These are phyloP conservation scores for Caenorhabditis auriculariae DNA, from an alignment of 2,888 invertebrate species.

Conservation along the genomic window DNA sequence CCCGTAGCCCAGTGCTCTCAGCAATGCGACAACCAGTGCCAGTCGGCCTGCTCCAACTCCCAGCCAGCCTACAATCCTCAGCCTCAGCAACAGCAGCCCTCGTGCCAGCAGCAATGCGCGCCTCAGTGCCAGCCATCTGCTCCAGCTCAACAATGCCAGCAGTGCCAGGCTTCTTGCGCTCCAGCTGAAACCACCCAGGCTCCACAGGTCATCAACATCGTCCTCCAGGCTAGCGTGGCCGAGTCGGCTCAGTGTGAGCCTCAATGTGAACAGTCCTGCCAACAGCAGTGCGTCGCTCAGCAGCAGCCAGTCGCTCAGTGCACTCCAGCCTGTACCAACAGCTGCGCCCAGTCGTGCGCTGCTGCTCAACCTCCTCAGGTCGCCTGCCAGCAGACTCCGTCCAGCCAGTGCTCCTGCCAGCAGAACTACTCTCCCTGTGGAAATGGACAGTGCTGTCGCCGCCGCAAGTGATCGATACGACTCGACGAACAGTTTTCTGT, in stretches of 20 bases:
- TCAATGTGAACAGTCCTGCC: conserved; percentile 37
- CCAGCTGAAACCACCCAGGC: conserved; percentile 11
- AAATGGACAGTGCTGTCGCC: conserved; percentile 37
- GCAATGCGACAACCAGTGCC: conserved; percentile 15
- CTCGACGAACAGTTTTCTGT: too few species aligned
- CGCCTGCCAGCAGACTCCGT: conserved; percentile 27
- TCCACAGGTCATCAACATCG: conserved; percentile 23
- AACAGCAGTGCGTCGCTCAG: conserved; percentile 37
- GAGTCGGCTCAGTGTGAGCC: conserved; percentile 32
- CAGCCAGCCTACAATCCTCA: not conserved
- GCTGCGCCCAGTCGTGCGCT: conserved; percentile 23
- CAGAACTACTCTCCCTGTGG: conserved; percentile 37
- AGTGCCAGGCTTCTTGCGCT: conserved; percentile 20
- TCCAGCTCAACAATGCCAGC: conserved; percentile 18
- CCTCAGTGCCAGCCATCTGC: conserved; percentile 8
- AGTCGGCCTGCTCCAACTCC: too few species aligned
- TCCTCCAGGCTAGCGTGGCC: conserved; percentile 24
- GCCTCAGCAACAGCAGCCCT: conserved; percentile 11
- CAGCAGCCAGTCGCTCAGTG: conserved; percentile 37
- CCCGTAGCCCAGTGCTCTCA: conserved; percentile 13
- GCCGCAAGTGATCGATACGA: too few species aligned
- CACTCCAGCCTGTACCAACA: conserved; percentile 32
- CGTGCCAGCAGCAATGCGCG: conserved; percentile 16
- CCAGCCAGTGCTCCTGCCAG: conserved; percentile 20
- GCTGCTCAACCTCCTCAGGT: conserved; percentile 25